phyloP scores from a whole-genome alignment of 2,113 vertebrate species.

The Neogale vison region DNA sequence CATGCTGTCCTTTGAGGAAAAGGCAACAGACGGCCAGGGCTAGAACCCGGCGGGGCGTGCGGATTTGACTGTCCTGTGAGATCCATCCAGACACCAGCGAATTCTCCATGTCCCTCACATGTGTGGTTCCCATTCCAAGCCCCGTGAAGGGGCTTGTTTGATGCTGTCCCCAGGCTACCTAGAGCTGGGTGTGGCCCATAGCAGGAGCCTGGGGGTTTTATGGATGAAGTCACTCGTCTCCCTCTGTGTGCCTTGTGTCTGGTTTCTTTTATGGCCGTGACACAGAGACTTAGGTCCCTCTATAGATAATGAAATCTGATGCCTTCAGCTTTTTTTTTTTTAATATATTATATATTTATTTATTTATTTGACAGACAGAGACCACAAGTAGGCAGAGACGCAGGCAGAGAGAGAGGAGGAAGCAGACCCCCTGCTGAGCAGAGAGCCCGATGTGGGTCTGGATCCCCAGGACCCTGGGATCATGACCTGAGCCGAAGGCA shows the following conservation, averaged over 20 bases:
- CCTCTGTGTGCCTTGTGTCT: neutral
- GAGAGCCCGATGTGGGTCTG: too few species aligned
- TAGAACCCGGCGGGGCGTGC: accelerated
- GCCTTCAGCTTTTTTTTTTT: too few species aligned
- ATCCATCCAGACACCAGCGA: accelerated
- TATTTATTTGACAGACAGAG: too few species aligned
- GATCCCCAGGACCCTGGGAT: too few species aligned
- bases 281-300: neutral
- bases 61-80: accelerated
- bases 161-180: accelerated
- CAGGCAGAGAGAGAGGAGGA: too few species aligned
- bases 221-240: neutral
- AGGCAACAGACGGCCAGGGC: accelerated
- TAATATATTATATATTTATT: too few species aligned
- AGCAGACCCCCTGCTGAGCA: too few species aligned
- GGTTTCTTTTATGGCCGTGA: neutral
- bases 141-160: accelerated
- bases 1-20: neutral
- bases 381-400: too few species aligned
- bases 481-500: too few species aligned
- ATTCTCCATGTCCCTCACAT: accelerated
- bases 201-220: neutral
- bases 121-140: accelerated
- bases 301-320: neutral
- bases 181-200: accelerated